Percentiles rank a stretch among this genome's conserved stretches.
phyloP scores from a whole-genome alignment of 2,113 vertebrate species.

The Pseudorhombus dupliciocellatus region DNA sequence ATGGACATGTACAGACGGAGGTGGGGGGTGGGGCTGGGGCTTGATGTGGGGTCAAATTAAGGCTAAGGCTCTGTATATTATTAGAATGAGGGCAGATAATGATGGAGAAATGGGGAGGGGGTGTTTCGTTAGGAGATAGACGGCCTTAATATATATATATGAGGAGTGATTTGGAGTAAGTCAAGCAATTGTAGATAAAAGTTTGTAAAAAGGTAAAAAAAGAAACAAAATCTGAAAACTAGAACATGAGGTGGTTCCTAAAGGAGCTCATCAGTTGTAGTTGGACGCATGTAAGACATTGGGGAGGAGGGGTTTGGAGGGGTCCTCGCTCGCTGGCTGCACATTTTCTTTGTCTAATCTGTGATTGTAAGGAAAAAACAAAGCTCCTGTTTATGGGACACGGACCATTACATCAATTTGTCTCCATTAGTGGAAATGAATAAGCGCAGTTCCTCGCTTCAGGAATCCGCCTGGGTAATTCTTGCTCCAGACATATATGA shows the following conservation, averaged over 20 bases:
- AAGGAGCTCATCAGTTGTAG: background rate
- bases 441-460: background rate
- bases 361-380: slow-evolving; percentile 10
- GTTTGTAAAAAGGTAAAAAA: too few species aligned
- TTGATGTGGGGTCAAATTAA: slow-evolving; percentile 50
- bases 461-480: background rate
- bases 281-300: background rate
- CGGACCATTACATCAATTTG: slow-evolving; percentile 2
- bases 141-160: background rate
- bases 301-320: background rate
- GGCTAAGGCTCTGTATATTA: slow-evolving; percentile 56
- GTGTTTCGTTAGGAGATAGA: background rate
- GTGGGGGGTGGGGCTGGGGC: slow-evolving; percentile 23
- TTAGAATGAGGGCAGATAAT: slow-evolving; percentile 37
- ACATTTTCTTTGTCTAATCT: slow-evolving; percentile 33
- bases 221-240: background rate
- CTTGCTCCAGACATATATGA: background rate
- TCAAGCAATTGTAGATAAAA: background rate
- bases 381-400: slow-evolving; percentile 27
- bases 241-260: background rate
- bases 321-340: slow-evolving; percentile 1
- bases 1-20: slow-evolving; percentile 15
- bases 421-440: slow-evolving; percentile 6
- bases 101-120: background rate
- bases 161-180: background rate